Conservation (phyloP, 64 coral and sea anemone genomes). For the Montipora cactus region DNA sequence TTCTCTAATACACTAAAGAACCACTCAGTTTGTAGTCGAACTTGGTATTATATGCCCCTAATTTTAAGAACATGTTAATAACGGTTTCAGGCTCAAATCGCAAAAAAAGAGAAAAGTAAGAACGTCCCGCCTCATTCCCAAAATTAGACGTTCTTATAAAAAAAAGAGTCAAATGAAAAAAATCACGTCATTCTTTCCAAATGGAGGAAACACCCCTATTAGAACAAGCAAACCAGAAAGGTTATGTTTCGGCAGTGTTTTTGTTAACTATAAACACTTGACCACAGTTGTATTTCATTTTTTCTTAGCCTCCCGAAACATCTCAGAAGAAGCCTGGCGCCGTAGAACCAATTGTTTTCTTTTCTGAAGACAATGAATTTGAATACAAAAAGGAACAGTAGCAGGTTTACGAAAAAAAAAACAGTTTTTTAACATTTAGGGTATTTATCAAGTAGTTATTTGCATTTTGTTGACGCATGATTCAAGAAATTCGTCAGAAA, state of each 20-base stretch:
- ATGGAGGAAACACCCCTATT: too few relatives aligned
- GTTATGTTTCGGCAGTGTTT: neutral
- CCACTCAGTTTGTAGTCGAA: too few relatives aligned
- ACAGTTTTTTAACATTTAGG: neutral
- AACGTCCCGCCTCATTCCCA: too few relatives aligned
- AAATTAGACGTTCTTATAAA: too few relatives aligned
- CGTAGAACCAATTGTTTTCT: conserved; percentile 86
- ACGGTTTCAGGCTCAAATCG: too few relatives aligned
- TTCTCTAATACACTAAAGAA: too few relatives aligned
- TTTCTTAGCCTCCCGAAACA: conserved; percentile 5
- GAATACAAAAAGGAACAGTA: conserved; percentile 78
- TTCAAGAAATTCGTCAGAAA: too few relatives aligned
- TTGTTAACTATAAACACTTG: neutral
- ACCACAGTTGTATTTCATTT: neutral
- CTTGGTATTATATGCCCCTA: too few relatives aligned
- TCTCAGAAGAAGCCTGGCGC: conserved; percentile 20
- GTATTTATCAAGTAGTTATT: neutral
- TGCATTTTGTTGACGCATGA: neutral
- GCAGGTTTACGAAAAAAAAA: neutral
- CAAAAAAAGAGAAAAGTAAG: too few relatives aligned
- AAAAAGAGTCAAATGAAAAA: too few relatives aligned
- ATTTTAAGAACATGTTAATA: too few relatives aligned
- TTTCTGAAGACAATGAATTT: conserved; percentile 94
- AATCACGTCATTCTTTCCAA: too few relatives aligned
- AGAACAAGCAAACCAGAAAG: neutral